Conservation (phyloP, 2,888 invertebrate species). For the Watsonalla cultraria region DNA sequence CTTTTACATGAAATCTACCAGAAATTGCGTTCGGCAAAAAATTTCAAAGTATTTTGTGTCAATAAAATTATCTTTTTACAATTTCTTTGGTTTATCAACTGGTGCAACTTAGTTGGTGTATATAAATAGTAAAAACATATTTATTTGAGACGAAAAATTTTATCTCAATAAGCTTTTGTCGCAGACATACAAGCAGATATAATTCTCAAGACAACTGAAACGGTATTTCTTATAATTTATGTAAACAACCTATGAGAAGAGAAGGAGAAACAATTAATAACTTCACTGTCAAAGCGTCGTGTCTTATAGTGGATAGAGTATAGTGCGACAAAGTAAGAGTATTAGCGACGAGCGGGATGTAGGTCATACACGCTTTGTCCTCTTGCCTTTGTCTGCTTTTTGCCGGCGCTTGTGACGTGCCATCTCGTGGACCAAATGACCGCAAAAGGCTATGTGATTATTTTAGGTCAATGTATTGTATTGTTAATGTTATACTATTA, state of each 20-base stretch:
- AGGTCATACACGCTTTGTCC: conserved; percentile 61
- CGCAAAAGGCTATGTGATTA: conserved; percentile 35
- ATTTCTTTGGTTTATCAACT: too few species aligned
- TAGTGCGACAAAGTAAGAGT: conserved; percentile 54
- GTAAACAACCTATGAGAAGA: neutral
- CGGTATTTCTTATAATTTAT: too few species aligned
- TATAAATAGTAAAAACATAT: too few species aligned
- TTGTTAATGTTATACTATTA: neutral
- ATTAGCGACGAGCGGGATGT: conserved; percentile 49
- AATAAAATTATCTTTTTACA: too few species aligned
- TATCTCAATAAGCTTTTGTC: too few species aligned
- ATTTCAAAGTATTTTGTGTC: too few species aligned
- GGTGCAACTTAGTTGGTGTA: too few species aligned
- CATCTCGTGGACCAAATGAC: conserved; percentile 44
- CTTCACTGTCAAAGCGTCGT: conserved; percentile 20
- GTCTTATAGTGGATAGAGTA: conserved; percentile 30
- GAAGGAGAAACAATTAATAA: conserved; percentile 29
- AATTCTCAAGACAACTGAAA: too few species aligned
- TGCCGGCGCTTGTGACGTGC: conserved; percentile 37
- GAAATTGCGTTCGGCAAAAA: too few species aligned
- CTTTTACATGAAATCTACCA: too few species aligned
- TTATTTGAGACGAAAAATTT: too few species aligned
- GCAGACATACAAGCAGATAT: too few species aligned
- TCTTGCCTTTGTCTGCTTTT: conserved; percentile 57
- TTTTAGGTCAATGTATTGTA: conserved; percentile 26